Base-by-base conservation (phyloP, 2,797 vertebrate species). In the Sebastes melanostomus region DNA sequence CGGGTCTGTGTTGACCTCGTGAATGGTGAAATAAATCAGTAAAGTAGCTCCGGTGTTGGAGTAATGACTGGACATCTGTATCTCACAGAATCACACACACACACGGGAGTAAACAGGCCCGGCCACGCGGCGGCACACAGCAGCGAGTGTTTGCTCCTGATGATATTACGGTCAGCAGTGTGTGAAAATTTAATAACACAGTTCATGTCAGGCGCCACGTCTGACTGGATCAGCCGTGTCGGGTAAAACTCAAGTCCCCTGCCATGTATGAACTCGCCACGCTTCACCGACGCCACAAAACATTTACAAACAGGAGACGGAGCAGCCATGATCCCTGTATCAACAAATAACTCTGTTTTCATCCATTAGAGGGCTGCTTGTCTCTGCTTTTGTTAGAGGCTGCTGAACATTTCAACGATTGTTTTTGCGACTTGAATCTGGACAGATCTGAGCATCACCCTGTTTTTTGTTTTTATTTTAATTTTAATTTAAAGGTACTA, bases 171-270 rank as follows among this genome's bases (percentile, higher is more conserved):
- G 86, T 88, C 87, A 90, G 83, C 86, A 82, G 88, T 67, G 88
- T 90, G 92, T 92, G 89, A 93, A 92, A 86, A 90, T 92, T 75
- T 92, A 91, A 94, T 92, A 91, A 90, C 83, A 56, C 67, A 81
- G 83, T 77, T 22, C 78, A 88, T 90, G 83, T 89, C 81, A 84
- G 85, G 59, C 29, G 34, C 54, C 55, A 75, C 77, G 67, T 88
- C 77, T 87, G 42, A 34, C 36, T 67, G 65, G 68, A 88, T 89
- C 68, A 80, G 71, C 62, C 27, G 18, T 65, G 75, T 54, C n/a
- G 55, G 58, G 68, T 65, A 46, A 36, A 79, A 56, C 22, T 12
- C n/a, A 46, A 76, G 78, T 86, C 81, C 76, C 78, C 77, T 60
- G 71, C 79, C 79, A 72, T 60, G 75, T 72, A 66, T 72, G 78